Base-by-base conservation (phyloP, 2,797 vertebrate genomes). In the Scomberomorus guttatus region DNA sequence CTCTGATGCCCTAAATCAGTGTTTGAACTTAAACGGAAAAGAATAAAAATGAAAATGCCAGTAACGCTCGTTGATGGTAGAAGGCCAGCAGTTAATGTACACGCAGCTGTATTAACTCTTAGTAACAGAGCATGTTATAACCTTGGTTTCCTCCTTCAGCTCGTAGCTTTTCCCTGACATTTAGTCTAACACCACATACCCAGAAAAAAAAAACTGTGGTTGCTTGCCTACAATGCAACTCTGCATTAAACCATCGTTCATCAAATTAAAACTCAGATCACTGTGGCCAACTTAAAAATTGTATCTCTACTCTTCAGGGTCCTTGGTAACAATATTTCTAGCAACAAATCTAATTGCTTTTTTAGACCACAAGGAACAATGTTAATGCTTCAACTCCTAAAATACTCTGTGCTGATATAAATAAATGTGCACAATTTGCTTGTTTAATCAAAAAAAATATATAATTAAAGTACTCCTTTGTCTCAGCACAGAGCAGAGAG, bases 401-500 rank as follows among this genome's bases (percentile, higher is more conserved):
- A 44, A 44, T 11, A 37, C 8, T 37, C 9, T 7, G 11, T 37
- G 37, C 37, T 37, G 37, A 11, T 11, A 37, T 37, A 37, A 37
- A 37, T 37, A 37, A 37, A 37, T 12, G 15, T 39, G 25, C 1
- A 1, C 20, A 52, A 50, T n/a, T 51, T n/a, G 1, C 29, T 65
- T 5, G 6, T 34, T 6, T 52, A 24, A 52, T 66, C 15, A 67
- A 67, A 39, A 29, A 24, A 46, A 37, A 37, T 37, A 18, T 25
- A 32, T 13, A n/a, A 29, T 39, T 4, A 13, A 24, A 39, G 32
- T 18, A 39, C 17, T 51, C 18, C 14, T 6, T 34, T 10, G 27
- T 72, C 59, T 57, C 79, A 25, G 77, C 80, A 22, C 67, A 39
- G 55, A 66, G 56, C 51, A n/a, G 58, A 63, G 22, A 32, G 74